A percentile compares a stretch with the other conserved stretches of the same genome.
These are phyloP conservation scores for Pangasius mekongensis DNA, from an alignment of 2,797 vertebrate species.

Conservation along the genomic window DNA sequence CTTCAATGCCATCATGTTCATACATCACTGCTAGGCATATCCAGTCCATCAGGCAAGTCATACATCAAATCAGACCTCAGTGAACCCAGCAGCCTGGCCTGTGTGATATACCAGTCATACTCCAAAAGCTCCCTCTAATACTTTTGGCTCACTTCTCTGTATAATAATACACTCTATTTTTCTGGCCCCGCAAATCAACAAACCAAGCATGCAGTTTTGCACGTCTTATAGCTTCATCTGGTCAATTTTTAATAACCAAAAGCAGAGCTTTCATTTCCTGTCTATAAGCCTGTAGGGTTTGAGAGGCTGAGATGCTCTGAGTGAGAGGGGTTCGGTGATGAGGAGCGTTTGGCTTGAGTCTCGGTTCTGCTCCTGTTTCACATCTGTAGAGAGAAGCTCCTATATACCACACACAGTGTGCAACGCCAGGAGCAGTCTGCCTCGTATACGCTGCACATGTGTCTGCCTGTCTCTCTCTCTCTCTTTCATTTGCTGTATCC, in stretches of 20 bases:
- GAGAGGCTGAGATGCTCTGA: constrained; percentile 10
- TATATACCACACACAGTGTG: constrained; percentile 12
- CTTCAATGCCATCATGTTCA: not conserved
- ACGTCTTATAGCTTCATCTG: constrained; percentile 19
- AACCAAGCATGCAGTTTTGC: constrained; percentile 31
- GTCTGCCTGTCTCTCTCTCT: not conserved
- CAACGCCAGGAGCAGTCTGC: not conserved
- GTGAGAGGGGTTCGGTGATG: constrained; percentile 2
- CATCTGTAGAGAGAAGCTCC: not conserved
- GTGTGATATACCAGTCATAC: constrained; percentile 4
- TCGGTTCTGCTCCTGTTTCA: constrained; percentile 5
- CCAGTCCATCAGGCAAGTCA: not conserved
- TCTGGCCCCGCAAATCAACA: not conserved
- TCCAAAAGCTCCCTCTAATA: not conserved
- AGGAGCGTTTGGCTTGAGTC: constrained; percentile 8
- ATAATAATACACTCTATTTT: constrained; percentile 25
- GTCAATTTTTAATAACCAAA: constrained; percentile 39
- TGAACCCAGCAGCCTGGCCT: not conserved
- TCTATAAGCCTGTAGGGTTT: constrained; percentile 34
- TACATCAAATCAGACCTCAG: not conserved
- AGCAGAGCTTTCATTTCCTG: constrained; percentile 48
- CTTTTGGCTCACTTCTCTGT: not conserved
- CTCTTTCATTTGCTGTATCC: not conserved
- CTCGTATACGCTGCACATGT: not conserved
- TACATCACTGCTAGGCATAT: not conserved